Percentiles rank a stretch among this genome's conserved stretches.
Evolutionary conservation across 2,113 vertebrate species (phyloP).

Genomic region (Ictidomys tridecemlineatus): DNA sequence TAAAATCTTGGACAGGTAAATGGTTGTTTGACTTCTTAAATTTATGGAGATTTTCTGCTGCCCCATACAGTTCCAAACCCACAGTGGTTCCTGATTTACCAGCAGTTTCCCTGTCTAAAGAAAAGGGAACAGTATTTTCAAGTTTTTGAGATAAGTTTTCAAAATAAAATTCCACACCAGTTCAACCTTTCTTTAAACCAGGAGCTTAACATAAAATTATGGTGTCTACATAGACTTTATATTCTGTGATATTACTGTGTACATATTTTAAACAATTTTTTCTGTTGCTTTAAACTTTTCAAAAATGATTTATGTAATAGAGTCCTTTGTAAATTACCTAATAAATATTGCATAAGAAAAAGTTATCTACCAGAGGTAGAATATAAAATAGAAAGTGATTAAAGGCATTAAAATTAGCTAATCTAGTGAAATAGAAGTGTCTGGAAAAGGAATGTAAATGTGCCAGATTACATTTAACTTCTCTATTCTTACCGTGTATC

Average conservation of each 20-base stretch:
- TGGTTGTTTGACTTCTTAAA: too few relatives aligned
- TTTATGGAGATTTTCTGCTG: too few relatives aligned
- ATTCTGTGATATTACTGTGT: not conserved
- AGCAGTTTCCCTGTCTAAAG: not conserved
- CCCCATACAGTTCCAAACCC: too few relatives aligned
- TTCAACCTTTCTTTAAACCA: too few relatives aligned
- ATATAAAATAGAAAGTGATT: not conserved
- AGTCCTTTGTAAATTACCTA: constrained; percentile 48
- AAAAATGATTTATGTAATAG: constrained; percentile 58
- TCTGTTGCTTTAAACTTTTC: constrained; percentile 7
- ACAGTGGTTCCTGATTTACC: not conserved
- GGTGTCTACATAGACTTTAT: not conserved
- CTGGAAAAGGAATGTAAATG: not conserved
- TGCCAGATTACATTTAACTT: not conserved
- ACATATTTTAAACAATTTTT: constrained; percentile 32
- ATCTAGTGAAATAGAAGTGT: not conserved
- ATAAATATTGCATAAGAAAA: constrained; percentile 10
- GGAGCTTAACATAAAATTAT: not conserved
- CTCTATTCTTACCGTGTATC: not conserved
- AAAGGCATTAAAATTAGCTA: not conserved
- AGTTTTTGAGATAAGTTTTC: not conserved
- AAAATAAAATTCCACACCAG: not conserved
- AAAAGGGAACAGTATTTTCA: not conserved
- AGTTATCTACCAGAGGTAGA: not conserved
- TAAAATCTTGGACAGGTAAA: too few relatives aligned